These are phyloP conservation scores for Linurgus olivaceus DNA, from an alignment of 2,797 vertebrate species.

Conservation along the genomic window DNA sequence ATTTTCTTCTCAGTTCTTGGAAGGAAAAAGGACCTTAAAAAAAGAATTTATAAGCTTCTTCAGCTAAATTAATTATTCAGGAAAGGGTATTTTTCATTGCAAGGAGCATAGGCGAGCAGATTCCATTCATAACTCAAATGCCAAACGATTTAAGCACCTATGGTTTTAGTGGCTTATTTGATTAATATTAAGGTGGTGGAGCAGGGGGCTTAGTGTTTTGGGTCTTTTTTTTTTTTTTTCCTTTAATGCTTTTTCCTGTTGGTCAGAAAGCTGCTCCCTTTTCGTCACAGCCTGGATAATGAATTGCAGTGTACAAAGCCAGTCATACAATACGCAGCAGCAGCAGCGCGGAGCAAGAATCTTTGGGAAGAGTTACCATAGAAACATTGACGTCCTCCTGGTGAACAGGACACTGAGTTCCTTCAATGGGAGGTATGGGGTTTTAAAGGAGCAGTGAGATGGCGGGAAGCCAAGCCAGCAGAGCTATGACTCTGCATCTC, in stretches of 20 bases:
- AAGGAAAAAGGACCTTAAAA: not conserved
- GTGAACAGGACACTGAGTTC: slow-evolving; percentile 80
- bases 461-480: slow-evolving; percentile 54
- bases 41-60: not conserved
- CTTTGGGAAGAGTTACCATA: slow-evolving; percentile 90
- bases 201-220: not conserved
- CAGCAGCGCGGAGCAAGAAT: slow-evolving; percentile 71
- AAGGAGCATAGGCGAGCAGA: not conserved
- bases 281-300: slow-evolving; percentile 70
- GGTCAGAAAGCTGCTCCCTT: slow-evolving; percentile 52
- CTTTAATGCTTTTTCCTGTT: not conserved
- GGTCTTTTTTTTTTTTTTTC: not conserved
- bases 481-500: slow-evolving; percentile 63
- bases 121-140: slow-evolving; percentile 43
- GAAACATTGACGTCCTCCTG: slow-evolving; percentile 87
- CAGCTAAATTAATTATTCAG: slow-evolving; percentile 49
- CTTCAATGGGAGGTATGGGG: slow-evolving; percentile 77
- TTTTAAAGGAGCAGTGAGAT: slow-evolving; percentile 73
- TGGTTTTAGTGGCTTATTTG: slow-evolving; percentile 14
- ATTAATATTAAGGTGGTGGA: slow-evolving; percentile 8
- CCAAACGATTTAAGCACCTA: slow-evolving; percentile 29
- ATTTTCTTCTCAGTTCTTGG: not conserved
- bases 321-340: slow-evolving; percentile 77
- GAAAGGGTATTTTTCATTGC: slow-evolving; percentile 13
- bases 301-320: slow-evolving; percentile 80